Evolutionary conservation across 2,113 vertebrate genomes (phyloP).

Genomic region (Gavialis gangeticus): DNA sequence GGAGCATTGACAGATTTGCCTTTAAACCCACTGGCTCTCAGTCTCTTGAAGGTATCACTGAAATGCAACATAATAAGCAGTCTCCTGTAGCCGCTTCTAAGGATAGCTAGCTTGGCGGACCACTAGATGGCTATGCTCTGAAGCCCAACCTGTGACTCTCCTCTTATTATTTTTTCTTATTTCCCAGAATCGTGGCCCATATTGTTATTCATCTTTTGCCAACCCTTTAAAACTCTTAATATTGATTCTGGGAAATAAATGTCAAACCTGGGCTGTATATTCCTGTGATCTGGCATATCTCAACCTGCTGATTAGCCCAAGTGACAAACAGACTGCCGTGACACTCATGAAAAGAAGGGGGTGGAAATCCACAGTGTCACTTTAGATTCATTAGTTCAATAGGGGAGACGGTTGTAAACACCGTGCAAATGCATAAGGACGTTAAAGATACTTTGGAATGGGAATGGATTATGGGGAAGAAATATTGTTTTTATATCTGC

Average conservation of each 20-base stretch:
- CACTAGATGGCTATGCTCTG: not conserved
- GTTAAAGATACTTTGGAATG: not conserved
- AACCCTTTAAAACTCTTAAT: not conserved
- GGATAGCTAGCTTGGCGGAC: not conserved
- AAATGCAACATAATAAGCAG: too few species aligned
- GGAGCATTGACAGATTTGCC: not conserved
- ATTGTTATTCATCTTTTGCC: not conserved
- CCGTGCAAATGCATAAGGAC: fast-evolving
- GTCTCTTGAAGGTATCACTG: not conserved
- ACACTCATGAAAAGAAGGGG: not conserved
- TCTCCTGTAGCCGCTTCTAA: not conserved
- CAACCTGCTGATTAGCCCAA: not conserved
- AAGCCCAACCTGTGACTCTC: not conserved
- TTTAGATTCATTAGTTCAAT: not conserved
- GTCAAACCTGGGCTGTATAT: fast-evolving
- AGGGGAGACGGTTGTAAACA: not conserved
- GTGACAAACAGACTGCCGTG: fast-evolving
- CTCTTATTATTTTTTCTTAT: not conserved
- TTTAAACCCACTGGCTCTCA: not conserved
- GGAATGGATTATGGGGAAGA: fast-evolving
- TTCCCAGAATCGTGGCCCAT: not conserved
- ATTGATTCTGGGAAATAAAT: constrained; percentile 16
- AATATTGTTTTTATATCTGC: fast-evolving
- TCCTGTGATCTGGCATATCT: not conserved
- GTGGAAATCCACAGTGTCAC: fast-evolving